phyloP scores from a whole-genome alignment of 1,140 invertebrate genomes.

The Apis dorsata region DNA sequence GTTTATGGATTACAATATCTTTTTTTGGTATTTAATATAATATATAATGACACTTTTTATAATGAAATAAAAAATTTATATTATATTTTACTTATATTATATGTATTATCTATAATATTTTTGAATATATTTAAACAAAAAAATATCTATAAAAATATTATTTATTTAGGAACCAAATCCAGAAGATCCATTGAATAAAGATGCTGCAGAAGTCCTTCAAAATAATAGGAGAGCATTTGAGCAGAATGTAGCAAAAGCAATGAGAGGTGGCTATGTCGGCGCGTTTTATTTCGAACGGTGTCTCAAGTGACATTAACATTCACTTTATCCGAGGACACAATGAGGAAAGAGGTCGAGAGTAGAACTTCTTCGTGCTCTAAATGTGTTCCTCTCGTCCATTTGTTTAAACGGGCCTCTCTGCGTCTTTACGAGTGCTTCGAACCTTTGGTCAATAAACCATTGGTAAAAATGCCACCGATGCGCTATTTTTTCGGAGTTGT shows the following conservation, averaged over 20 bases:
- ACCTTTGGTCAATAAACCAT: constrained; percentile 68
- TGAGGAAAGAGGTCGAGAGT: constrained; percentile 51
- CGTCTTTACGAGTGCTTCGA: constrained; percentile 74
- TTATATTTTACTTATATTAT: neutral
- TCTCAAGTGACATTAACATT: constrained; percentile 90
- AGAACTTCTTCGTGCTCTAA: constrained; percentile 21
- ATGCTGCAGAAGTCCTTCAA: constrained; percentile 98
- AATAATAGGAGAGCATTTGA: constrained; percentile 96
- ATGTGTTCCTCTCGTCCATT: constrained; percentile 64
- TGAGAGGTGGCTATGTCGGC: constrained; percentile 96
- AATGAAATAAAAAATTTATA: neutral
- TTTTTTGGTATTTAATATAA: constrained; percentile 88
- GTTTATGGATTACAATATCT: constrained; percentile 99
- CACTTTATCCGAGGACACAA: constrained; percentile 65
- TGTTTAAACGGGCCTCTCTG: constrained; percentile 74
- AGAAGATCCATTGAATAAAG: constrained; percentile 99
- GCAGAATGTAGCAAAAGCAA: constrained; percentile 97
- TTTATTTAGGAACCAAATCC: constrained; percentile 95
- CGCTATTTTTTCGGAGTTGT: constrained; percentile 39
- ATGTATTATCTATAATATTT: neutral
- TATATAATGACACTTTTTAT: neutral
- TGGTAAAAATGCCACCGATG: constrained; percentile 42
- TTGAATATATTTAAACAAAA: neutral
- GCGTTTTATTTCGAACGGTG: constrained; percentile 96
- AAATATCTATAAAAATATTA: neutral